Evolutionary conservation across 2,113 vertebrate species (phyloP), one percentile per base, ranked within the genome.

Genomic region (Panthera leo): DNA sequence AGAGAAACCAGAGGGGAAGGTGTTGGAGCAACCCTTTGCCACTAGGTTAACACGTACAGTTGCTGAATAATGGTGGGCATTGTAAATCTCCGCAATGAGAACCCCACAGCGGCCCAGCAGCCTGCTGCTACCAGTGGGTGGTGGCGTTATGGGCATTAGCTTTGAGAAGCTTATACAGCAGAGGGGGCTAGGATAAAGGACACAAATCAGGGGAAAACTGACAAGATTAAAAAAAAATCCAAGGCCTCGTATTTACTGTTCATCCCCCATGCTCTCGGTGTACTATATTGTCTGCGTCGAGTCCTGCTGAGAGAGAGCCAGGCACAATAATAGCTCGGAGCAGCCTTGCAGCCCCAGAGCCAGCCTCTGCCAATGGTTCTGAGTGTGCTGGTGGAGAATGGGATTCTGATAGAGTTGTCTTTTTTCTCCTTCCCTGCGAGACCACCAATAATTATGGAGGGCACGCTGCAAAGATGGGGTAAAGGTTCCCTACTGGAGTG

Each of bases 121-220:
- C 98, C 98, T 97, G 98, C 98, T 98, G 98, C 98, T 98, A 95
- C 97, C 98, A 97, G 98, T 98, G 98, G 98, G 98, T 94, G 97
- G 98, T 98, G 97, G 98, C 97, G 98, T 98, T 98, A 98, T 73
- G 98, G 98, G 98, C 98, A 98, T 98, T 98, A 98, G 98, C 97
- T 98, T 97, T 99, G 98, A 99, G 98, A 97, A 98, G 98, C 98
- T 99, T 99, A 98, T 96, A 98, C 53, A 98, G 98, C 98, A 98
- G 97, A 98, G 96, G 92, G 95, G 97, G 96, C 9, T 23, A 98
- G 98, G 98, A 99, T 98, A 98, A 99, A 99, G 98, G 98, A 98
- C 98, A 99, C 97, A 98, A 98, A 99, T 98, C 98, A 98, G 98
- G 98, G 85, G 65, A 95, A 97, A 97, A 97, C 94, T 96, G 97